Base-by-base conservation (phyloP, 1,140 invertebrate species). In the Drosophila yakuba region DNA sequence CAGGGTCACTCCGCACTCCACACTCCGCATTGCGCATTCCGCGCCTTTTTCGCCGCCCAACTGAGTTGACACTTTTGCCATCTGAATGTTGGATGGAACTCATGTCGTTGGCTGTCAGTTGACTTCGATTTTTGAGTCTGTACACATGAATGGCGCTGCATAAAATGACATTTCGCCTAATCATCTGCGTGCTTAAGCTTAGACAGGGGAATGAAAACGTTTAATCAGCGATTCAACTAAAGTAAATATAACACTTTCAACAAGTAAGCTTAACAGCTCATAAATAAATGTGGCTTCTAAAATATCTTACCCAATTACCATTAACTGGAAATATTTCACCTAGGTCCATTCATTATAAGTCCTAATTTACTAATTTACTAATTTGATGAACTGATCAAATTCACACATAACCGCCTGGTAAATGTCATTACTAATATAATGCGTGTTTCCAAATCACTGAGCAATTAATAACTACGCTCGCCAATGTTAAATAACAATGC, bases 1-100 rank as follows among this genome's bases (percentile, higher is more conserved):
- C 56, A 73, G 48, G 71, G 56, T 61, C 68, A 71, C 28, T 11
- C 25, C 20, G 20, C 17, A 17, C 17, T 17, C 0, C 17, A 17
- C 17, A 17, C 17, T 17, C 17, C 17, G 17, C 17, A 17, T 17
- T 17, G 17, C 17, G 17, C 14, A 20, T 17, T 57, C 41, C 41
- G 61, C 48, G 14, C 39, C 35, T 14, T 23, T 56, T 47, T 47
- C 5, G 10, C 32, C 15, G 14, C 20, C 28, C 11, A 11, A 36
- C 59, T 66, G 20, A 68, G 38, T 48, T 72, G 68, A 72, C 67
- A 69, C 43, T 58, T 57, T 41, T 57, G 43, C 44, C 51, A 48
- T 17, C 25, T 17, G 20, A 48, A 41, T 51, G 17, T 39, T 39
- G 10, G 45, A 25, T 47, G 50, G 8, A 12, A 4, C 11, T 38